Evolutionary conservation across 2,113 vertebrate genomes (phyloP).

Genomic region (Pongo abelii): DNA sequence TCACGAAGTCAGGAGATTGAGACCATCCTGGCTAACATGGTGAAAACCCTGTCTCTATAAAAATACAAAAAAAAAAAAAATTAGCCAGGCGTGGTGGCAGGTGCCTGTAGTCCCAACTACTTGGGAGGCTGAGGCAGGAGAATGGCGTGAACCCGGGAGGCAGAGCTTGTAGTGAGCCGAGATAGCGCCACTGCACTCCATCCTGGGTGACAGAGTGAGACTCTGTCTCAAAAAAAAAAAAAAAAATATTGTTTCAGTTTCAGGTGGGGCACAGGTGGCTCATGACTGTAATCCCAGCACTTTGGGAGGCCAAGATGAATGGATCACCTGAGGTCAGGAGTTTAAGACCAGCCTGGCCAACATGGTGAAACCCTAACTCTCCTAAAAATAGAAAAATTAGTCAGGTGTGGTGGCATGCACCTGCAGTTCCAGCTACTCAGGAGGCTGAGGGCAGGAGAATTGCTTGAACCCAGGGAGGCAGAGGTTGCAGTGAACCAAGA

Average conservation of each 20-base stretch:
- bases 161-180: not conserved
- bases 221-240: not conserved
- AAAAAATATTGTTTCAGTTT: not conserved
- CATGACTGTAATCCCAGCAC: not conserved
- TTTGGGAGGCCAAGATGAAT: not conserved
- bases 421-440: not conserved
- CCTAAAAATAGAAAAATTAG: not conserved
- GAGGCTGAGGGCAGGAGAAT: not conserved
- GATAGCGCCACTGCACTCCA: not conserved
- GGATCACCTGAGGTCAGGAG: not conserved
- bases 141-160: not conserved
- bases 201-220: not conserved
- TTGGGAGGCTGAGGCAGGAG: not conserved
- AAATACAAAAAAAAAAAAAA: not conserved
- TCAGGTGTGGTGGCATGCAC: not conserved
- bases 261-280: no score
- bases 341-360: not conserved
- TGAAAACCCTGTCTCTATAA: not conserved
- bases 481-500: not conserved
- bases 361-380: not conserved
- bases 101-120: not conserved
- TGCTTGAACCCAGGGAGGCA: not conserved
- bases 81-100: not conserved
- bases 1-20: not conserved
- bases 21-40: not conserved